Base-by-base conservation (phyloP, 2,113 vertebrate species). In the Coreoperca whiteheadi region DNA sequence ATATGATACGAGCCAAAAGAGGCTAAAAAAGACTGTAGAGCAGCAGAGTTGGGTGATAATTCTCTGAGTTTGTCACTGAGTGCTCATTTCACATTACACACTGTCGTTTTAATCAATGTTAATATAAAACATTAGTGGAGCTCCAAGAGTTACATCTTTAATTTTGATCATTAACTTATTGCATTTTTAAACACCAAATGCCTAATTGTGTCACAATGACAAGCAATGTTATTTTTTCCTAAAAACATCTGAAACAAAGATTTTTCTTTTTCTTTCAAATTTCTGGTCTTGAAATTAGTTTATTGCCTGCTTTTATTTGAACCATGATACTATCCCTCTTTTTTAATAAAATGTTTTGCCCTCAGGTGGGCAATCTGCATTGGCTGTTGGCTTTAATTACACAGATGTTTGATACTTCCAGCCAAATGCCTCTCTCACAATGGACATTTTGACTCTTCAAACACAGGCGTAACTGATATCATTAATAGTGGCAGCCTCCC, bases 341-440 rank as follows among this genome's bases (percentile, higher is more conserved):
- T 53, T 53, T 51, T 14, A 25, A 70, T 50, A 25, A 6, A 10
- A 41, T 3, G 10, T 1, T 37, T 48, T 34, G 11, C 14, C 14
- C 15, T 21, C 30, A 46, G 39, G 67, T 30, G 48, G 53, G 7
- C 1, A 2, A 32, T 23, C 34, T n/a, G 3, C 6, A 11, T 57
- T 77, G 41, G 51, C 67, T 60, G 8, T 23, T 63, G 34, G 72
- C 64, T 20, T 43, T 8, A 6, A 32, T 69, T n/a, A 56, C 48
- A 57, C 74, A 60, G 71, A 75, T 82, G 66, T 79, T 61, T 79
- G 41, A 28, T 21, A n/a, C 2, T n/a, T 56, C 20, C 23, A 37
- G 61, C 54, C 76, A 63, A 59, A 71, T 23, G 37, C 39, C 8
- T 48, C 51, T 66, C 68, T 83, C 74, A 30, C 81, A 41, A n/a